A percentile compares a stretch with the other conserved stretches of the same genome.
These are phyloP conservation scores for Gracilinanus agilis DNA, from an alignment of 2,113 vertebrate genomes.

Conservation along the genomic window DNA sequence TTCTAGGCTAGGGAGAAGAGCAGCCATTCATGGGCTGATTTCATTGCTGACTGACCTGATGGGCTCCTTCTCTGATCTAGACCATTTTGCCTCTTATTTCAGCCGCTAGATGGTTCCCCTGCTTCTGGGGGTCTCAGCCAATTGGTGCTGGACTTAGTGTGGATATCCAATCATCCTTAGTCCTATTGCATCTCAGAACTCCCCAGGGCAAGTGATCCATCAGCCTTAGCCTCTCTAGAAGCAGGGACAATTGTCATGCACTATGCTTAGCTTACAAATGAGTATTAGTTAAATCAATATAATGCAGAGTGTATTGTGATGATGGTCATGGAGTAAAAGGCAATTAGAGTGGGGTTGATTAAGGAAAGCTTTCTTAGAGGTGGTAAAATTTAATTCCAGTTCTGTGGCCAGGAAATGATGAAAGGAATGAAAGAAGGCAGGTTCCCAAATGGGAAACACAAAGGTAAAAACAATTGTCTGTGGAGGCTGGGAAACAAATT, in stretches of 20 bases:
- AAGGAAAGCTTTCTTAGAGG: background rate
- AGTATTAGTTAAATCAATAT: conserved; percentile 17
- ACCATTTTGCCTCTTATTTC: background rate
- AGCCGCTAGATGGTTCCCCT: background rate
- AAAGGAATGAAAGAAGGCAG: background rate
- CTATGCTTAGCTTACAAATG: conserved; percentile 29
- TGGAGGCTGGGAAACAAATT: background rate
- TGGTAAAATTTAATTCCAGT: background rate
- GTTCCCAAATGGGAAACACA: background rate
- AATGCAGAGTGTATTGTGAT: background rate
- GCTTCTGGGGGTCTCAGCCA: background rate
- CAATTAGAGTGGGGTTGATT: background rate
- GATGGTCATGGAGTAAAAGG: background rate
- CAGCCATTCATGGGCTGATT: background rate
- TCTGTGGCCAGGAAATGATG: background rate
- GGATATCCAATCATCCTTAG: conserved; percentile 1
- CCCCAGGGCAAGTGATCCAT: background rate
- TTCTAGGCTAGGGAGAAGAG: background rate
- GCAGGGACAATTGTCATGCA: conserved; percentile 12
- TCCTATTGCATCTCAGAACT: background rate
- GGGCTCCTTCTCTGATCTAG: conserved; percentile 32
- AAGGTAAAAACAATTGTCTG: background rate
- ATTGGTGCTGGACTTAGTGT: background rate
- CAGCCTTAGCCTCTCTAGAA: background rate
- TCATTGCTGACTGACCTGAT: background rate